phyloP scores from a whole-genome alignment of 1,140 invertebrate species.

The Asobara japonica region DNA sequence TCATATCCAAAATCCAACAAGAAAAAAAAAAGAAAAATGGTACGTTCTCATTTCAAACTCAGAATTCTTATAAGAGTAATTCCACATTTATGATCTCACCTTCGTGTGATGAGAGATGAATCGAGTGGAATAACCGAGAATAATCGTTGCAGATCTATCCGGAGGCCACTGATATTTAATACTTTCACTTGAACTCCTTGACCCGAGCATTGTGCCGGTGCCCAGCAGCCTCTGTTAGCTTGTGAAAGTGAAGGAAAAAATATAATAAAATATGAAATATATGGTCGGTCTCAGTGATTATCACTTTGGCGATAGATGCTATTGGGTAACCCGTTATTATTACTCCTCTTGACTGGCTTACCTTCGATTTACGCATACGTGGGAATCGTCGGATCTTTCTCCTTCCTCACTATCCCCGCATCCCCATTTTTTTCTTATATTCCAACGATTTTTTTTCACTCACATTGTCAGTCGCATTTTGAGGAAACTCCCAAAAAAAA shows the following conservation, averaged over 20 bases:
- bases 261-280: conserved; percentile 19
- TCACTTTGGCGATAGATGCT: conserved; percentile 7
- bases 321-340: conserved; percentile 11
- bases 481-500: no score
- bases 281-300: neutral
- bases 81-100: neutral
- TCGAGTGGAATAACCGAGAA: neutral
- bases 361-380: conserved; percentile 17
- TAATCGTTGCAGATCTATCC: conserved; percentile 31
- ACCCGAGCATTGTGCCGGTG: conserved; percentile 48
- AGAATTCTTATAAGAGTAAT: no score
- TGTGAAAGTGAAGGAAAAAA: conserved; percentile 25
- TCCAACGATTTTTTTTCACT: no score
- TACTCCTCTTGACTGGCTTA: conserved; percentile 14
- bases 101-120: neutral
- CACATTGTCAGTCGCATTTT: no score
- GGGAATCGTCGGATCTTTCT: no score
- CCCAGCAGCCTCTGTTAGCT: conserved; percentile 17
- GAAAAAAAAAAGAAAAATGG: no score
- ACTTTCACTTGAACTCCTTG: conserved; percentile 64
- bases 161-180: conserved; percentile 56
- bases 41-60: no score
- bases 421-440: no score
- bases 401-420: no score
- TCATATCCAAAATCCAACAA: no score